These are phyloP conservation scores for Liasis olivaceus DNA, from an alignment of 2,797 vertebrate genomes.

Conservation along the genomic window DNA sequence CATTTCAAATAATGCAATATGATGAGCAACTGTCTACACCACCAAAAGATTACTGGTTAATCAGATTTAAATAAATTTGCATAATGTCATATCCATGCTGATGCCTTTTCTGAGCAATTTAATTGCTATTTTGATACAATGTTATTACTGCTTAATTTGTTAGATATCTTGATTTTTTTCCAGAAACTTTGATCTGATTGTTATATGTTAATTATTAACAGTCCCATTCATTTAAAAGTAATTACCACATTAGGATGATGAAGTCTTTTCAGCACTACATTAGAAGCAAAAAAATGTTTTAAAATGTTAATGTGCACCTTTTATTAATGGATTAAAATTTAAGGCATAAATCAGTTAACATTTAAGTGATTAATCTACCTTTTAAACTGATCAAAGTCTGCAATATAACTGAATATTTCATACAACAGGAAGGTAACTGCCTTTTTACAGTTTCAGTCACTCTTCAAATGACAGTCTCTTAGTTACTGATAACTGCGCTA, in stretches of 20 bases:
- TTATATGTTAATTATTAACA: background rate
- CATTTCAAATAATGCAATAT: background rate
- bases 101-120: background rate
- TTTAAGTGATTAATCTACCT: background rate
- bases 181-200: background rate
- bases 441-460: background rate
- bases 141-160: background rate
- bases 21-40: background rate
- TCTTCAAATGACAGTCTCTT: background rate
- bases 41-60: background rate
- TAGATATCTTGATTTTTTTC: background rate
- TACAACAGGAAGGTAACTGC: background rate
- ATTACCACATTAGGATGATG: background rate
- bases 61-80: background rate
- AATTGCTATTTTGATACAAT: background rate
- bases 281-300: background rate
- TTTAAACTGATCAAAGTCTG: background rate
- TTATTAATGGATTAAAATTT: background rate
- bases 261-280: background rate
- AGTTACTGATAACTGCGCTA: background rate
- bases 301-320: background rate
- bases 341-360: background rate
- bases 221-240: background rate
- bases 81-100: background rate
- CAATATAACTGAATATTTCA: background rate